Base-by-base conservation (phyloP, 2,888 invertebrate genomes). In the Linnaemya vulpina region DNA sequence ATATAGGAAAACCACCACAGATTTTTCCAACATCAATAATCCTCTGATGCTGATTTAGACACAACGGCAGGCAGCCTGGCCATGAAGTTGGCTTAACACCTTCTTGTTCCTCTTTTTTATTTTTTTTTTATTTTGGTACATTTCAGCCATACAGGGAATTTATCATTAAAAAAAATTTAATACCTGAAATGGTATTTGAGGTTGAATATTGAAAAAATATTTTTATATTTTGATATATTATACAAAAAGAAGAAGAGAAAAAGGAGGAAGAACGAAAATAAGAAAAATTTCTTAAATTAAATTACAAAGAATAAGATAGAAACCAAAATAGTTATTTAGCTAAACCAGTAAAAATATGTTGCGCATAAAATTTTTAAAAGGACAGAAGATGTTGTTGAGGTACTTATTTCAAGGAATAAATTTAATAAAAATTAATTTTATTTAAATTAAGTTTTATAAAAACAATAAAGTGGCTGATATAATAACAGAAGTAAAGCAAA, bases 181-280 rank as follows among this genome's bases (percentile, higher is more conserved):
- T 83, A 84, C 83, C 73, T 82, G 74, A 87, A 82, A 86, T 84
- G 75, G 82, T 46, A 79, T 86, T 82, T 85, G 85, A 38, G 85
- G 82, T 74, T 30, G 43, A 71, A 77, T 71, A 82, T 67, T 77
- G 70, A 58, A 73, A n/a, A 22, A 35, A 25, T 15, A 55, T 38
- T 79, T 51, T 62, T 4, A 40, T 40, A 20, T 25, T 51, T 60
- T 53, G 38, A 43, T 60, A 63, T 35, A 51, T 70, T n/a, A 43
- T 11, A 46, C n/a, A 51, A 10, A 10, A n/a, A 30, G 10, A 7
- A 20, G 13, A 9, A 62, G n/a, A n/a, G n/a, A n/a, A n/a, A n/a
- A n/a, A n/a, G n/a, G n/a, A n/a, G n/a, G n/a, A n/a, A n/a, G n/a
- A n/a, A n/a, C n/a, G n/a, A n/a, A n/a, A n/a, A n/a, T n/a, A n/a